Base-by-base conservation (phyloP, 2,797 vertebrate genomes). In the Melanotaenia maccullochi region DNA sequence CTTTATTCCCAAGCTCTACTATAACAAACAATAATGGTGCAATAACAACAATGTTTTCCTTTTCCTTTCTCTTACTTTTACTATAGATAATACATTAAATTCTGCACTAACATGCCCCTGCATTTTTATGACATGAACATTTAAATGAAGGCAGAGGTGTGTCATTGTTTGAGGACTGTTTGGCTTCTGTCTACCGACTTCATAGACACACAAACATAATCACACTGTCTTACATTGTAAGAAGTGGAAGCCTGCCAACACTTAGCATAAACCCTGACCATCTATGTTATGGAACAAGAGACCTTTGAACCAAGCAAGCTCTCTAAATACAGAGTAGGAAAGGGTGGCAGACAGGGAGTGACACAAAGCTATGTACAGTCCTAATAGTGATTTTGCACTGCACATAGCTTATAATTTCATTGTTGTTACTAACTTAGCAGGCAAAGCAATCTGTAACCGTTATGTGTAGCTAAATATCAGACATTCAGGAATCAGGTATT, bases 261-360 rank as follows among this genome's bases (percentile, higher is more conserved):
- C 55, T 74, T 79, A 66, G 73, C 74, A 79, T 57, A 20, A 69
- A 60, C 68, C 59, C 64, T 58, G 57, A 65, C 55, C 60, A 73
- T 80, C 76, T 35, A 74, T 82, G 79, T 81, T 61, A 74, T 77
- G 73, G 71, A 87, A 73, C 59, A 71, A 65, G 68, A 76, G 68
- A 67, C 61, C 66, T 78, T 80, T 61, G 79, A 85, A 71, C 35
- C 6, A 14, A 75, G 68, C 33, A 59, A 76, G 70, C 57, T 49
- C 75, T 75, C 51, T 83, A 88, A 91, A 84, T 83, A 77, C 54
- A 83, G 66, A 79, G 54, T 40, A 65, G 55, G 62, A 71, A 9
- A 56, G 22, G 40, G 24, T 60, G 28, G 38, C 65, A 58, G 63
- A 62, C 4, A 7, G 72, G 22, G 14, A 32, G 18, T 9, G 38